Conservation (phyloP, 1,140 invertebrate species). For the Eumaeus atala region DNA sequence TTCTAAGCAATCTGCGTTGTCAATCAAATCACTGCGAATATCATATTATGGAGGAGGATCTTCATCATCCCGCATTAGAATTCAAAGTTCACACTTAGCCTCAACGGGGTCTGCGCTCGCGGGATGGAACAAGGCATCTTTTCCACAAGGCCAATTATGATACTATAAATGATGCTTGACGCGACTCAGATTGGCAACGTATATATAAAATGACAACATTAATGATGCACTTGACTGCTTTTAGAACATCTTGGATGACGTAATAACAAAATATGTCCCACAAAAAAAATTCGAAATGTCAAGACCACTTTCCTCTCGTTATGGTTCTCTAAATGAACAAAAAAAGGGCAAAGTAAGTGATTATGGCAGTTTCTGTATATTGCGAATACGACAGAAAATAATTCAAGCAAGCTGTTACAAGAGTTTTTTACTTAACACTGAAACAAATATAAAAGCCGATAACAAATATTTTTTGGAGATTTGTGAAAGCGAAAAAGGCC, state of each 20-base stretch:
- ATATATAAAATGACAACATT: background rate
- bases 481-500: constrained; percentile 19
- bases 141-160: constrained; percentile 1
- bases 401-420: constrained; percentile 9
- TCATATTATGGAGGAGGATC: no score
- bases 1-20: no score
- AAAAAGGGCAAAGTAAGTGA: constrained; percentile 4
- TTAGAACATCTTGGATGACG: background rate
- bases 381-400: constrained; percentile 14
- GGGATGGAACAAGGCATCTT: background rate
- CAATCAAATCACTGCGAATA: no score
- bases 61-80: no score
- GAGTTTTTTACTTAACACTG: constrained; percentile 10
- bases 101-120: no score
- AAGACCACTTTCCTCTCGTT: background rate
- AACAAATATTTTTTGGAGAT: no score
- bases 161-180: background rate
- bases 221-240: background rate
- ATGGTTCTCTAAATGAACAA: constrained; percentile 10
- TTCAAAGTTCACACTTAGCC: no score
- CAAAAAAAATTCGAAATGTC: background rate
- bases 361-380: constrained; percentile 10
- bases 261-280: background rate
- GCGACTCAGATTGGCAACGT: background rate
- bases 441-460: constrained; percentile 17